Base-by-base conservation (phyloP, 1,140 invertebrate genomes). In the Calliopsis andreniformis region DNA sequence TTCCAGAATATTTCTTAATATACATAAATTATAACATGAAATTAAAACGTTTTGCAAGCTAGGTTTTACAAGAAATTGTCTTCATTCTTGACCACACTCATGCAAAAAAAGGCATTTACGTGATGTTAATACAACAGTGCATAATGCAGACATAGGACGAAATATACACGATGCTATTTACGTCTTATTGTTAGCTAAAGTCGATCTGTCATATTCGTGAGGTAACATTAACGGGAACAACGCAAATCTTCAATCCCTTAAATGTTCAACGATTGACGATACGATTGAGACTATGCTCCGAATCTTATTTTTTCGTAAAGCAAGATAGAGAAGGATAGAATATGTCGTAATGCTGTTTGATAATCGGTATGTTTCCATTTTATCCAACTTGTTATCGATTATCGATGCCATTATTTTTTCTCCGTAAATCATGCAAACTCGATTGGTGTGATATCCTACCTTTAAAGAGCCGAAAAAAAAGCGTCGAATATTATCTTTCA, bases 31-130 rank as follows among this genome's bases (percentile, higher is more conserved):
- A 20, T 58, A n/a, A 58, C 5, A 58, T 66, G n/a, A 49, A 85
- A 84, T 80, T 81, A 83, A 8, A 64, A 84, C 35, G 45, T 82
- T 53, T 39, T 84, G n/a, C 82, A 67, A 68, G 56, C 43, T 18
- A 87, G 87, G 62, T 30, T 89, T 45, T 61, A 56, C n/a, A n/a
- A n/a, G n/a, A n/a, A n/a, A n/a, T n/a, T n/a, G n/a, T n/a, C n/a
- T n/a, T n/a, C n/a, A n/a, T n/a, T n/a, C n/a, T n/a, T n/a, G n/a
- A n/a, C n/a, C n/a, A n/a, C n/a, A n/a, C n/a, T n/a, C n/a, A n/a
- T n/a, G n/a, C n/a, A 2, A 45, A 75, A 20, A 51, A 76, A 18
- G 56, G n/a, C 78, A 43, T 56, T 61, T 32, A 0, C 20, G 64
- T 14, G 18, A 30, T 43, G 14, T 23, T n/a, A 8, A 35, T 49